A percentile compares a stretch with the other conserved stretches of the same genome.
Evolutionary conservation across 1,140 invertebrate genomes (phyloP).

Genomic region (Steinernema khuongi): DNA sequence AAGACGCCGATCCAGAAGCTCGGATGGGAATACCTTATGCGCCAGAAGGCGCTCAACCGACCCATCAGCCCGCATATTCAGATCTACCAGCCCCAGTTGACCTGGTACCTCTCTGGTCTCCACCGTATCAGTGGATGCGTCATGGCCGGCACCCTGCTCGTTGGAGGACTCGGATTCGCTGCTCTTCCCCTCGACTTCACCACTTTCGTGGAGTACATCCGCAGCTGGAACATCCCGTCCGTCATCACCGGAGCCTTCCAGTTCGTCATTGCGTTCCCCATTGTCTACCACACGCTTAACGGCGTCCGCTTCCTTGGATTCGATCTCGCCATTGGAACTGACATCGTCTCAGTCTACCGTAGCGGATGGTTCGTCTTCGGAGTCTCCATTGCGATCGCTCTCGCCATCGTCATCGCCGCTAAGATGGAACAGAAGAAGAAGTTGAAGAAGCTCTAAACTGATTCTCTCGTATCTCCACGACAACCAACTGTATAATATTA

Average conservation of each 20-base stretch:
- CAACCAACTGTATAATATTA: slow-evolving; percentile 23
- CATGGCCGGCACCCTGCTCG: slow-evolving; percentile 51
- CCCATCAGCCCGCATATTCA: slow-evolving; percentile 53
- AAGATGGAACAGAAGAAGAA: slow-evolving; percentile 33
- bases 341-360: slow-evolving; percentile 44
- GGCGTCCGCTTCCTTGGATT: slow-evolving; percentile 53
- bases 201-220: slow-evolving; percentile 47
- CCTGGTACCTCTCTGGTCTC: slow-evolving; percentile 53
- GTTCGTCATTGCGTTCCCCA: slow-evolving; percentile 53
- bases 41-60: slow-evolving; percentile 38
- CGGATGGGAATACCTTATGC: slow-evolving; percentile 49
- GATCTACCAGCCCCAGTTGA: slow-evolving; percentile 55
- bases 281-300: slow-evolving; percentile 51
- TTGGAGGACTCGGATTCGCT: slow-evolving; percentile 49
- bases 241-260: slow-evolving; percentile 47
- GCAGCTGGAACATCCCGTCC: slow-evolving; percentile 39
- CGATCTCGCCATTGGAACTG: slow-evolving; percentile 53
- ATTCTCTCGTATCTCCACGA: not conserved
- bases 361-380: slow-evolving; percentile 47
- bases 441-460: not conserved
- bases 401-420: slow-evolving; percentile 44
- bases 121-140: slow-evolving; percentile 53
- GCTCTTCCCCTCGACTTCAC: slow-evolving; percentile 46
- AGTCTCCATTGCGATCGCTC: slow-evolving; percentile 42
- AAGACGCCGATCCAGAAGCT: slow-evolving; percentile 54